Percentiles rank a stretch among this genome's conserved stretches.
phyloP scores from a whole-genome alignment of 2,888 invertebrate species.

The Lasioglossum pauxillum region DNA sequence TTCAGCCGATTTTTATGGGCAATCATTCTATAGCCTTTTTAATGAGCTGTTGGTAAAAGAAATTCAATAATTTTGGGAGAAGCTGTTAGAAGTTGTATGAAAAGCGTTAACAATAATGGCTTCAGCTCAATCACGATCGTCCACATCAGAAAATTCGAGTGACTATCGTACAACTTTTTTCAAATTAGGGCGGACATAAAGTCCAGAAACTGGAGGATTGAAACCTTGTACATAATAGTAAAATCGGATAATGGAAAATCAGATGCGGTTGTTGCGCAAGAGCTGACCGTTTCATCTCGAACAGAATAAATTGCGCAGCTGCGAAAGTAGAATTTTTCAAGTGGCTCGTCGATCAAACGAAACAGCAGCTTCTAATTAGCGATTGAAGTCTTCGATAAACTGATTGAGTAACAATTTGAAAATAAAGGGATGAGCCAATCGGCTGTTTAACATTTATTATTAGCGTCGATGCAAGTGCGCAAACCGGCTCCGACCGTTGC shows the following conservation, averaged over 20 bases:
- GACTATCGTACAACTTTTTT: background rate
- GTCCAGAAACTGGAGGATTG: background rate
- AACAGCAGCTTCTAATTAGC: background rate
- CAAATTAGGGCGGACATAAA: background rate
- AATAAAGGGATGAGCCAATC: background rate
- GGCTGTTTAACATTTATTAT: background rate
- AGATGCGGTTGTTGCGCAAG: background rate
- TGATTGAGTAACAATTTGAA: constrained; percentile 5
- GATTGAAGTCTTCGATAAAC: background rate
- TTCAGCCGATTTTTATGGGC: background rate
- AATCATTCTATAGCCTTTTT: background rate
- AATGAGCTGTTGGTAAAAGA: too few relatives aligned
- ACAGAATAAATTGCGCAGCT: background rate
- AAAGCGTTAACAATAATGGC: background rate
- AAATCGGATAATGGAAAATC: background rate
- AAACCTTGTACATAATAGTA: background rate
- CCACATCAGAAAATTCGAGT: background rate
- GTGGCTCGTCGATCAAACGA: background rate
- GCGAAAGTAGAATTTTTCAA: background rate
- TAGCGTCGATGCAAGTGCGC: background rate
- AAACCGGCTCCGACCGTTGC: background rate
- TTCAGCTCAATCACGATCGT: background rate
- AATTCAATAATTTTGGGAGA: too few relatives aligned
- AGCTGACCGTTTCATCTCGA: background rate
- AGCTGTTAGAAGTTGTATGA: too few relatives aligned